Evolutionary conservation across 1,140 invertebrate species (phyloP), one percentile per base, ranked within the genome.

Genomic region (Drosophila tsacasi): DNA sequence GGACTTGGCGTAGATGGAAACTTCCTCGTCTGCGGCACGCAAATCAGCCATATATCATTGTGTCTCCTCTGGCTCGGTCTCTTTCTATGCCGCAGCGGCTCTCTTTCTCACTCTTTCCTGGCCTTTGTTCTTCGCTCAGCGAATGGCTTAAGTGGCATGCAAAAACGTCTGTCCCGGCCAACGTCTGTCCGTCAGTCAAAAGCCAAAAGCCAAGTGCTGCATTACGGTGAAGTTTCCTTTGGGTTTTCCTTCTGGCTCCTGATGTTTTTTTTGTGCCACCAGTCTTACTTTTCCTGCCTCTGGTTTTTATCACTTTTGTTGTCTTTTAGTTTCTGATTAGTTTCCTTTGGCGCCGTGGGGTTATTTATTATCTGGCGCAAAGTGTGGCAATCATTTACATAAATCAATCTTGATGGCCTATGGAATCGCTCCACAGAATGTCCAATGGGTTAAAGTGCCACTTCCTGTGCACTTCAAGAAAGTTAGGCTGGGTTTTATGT

Each of bases 11-110:
- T 44, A 66, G 60, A 76, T 67, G 62, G 50, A 79, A 59, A 73
- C 75, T 69, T 68, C 63, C 57, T 76, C 57, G 64, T 60, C 47
- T 81, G 55, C 46, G 72, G 64, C 83, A 90, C 86, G 86, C 86
- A 91, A 90, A 91, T 90, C 82, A 66, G 68, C 82, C 67, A 91
- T 91, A 91, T 90, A 90, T 90, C 87, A 91, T 91, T 91, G 68
- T 81, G 79, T 86, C 81, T 46, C 15, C 81, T 61, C 58, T 62
- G 15, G 23, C 13, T n/a, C 27, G 19, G 2, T 62, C 73, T 59
- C 66, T 66, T 63, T 78, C 59, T 27, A 25, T 60, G 19, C 46
- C 35, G 60, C 49, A 58, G 59, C 35, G 17, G 37, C 63, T 37
- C 55, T 63, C 50, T 76, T 32, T 30, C 23, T 44, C 39, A 37